A percentile compares a stretch with the other conserved stretches of the same genome.
These are phyloP conservation scores for Corythornis vintsioides DNA, from an alignment of 2,113 vertebrate species.

Conservation along the genomic window DNA sequence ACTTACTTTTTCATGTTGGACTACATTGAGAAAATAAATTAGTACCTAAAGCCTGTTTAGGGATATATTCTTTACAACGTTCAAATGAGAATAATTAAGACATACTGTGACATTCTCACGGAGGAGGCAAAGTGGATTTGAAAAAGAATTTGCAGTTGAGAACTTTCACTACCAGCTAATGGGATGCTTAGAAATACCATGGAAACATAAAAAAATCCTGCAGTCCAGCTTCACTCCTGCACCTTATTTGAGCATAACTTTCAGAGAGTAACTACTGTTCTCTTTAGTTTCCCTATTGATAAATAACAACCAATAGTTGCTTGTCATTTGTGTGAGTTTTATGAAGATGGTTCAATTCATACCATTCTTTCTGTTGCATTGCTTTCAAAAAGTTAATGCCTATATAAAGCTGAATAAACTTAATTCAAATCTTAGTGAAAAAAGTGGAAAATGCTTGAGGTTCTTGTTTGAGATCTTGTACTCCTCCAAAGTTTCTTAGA, in stretches of 20 bases:
- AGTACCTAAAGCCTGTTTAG: neutral
- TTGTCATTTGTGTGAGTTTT: neutral
- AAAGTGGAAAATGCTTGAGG: neutral
- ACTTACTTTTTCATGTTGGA: neutral
- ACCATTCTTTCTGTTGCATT: neutral
- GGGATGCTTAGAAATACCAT: neutral
- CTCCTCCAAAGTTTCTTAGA: neutral
- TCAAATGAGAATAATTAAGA: conserved; percentile 16
- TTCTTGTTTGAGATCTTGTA: neutral
- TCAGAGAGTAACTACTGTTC: neutral
- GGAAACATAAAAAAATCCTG: neutral
- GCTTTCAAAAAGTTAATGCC: neutral
- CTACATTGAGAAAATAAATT: neutral
- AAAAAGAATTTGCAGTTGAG: neutral
- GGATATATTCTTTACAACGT: neutral
- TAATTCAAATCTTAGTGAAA: neutral
- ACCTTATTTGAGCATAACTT: neutral
- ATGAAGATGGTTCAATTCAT: neutral
- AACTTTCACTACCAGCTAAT: neutral
- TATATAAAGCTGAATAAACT: neutral
- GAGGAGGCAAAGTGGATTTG: neutral
- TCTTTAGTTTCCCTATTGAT: neutral
- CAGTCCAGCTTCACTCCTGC: neutral
- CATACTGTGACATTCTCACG: neutral
- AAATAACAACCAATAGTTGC: neutral